A percentile compares a stretch with the other conserved stretches of the same genome.
phyloP scores from a whole-genome alignment of 1,140 invertebrate genomes.

The Stegodyphus dumicola region DNA sequence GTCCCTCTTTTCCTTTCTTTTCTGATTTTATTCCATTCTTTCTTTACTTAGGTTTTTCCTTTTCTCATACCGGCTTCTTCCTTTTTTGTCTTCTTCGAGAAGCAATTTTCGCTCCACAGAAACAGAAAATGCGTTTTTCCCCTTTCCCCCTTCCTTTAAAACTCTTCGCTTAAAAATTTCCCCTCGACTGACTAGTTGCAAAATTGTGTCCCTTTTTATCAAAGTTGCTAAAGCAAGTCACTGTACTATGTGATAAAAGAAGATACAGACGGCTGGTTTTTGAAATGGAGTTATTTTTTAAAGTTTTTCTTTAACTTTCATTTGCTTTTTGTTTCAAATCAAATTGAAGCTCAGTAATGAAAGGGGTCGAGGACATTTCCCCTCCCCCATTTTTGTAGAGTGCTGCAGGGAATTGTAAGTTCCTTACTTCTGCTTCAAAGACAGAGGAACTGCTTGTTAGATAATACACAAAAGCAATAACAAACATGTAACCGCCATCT shows the following conservation, averaged over 20 bases:
- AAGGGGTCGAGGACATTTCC: conserved; percentile 33
- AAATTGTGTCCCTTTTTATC: conserved; percentile 59
- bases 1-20: neutral
- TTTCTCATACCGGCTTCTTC: conserved; percentile 25
- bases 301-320: conserved; percentile 30
- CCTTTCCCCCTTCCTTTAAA: conserved; percentile 11
- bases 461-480: neutral
- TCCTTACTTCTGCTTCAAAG: neutral
- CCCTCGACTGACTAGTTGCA: conserved; percentile 49
- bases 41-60: conserved; percentile 22
- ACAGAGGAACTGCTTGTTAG: neutral
- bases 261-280: conserved; percentile 56
- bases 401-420: neutral
- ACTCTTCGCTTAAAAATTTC: conserved; percentile 50
- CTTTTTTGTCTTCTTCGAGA: conserved; percentile 34
- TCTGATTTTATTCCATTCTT: conserved; percentile 44
- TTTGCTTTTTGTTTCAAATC: conserved; percentile 60
- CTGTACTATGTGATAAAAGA: conserved; percentile 58
- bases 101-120: conserved; percentile 58
- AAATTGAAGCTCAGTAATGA: conserved; percentile 56
- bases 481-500: neutral
- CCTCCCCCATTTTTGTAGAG: too few species aligned
- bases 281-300: conserved; percentile 52
- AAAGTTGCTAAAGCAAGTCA: conserved; percentile 55
- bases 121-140: conserved; percentile 56